Evolutionary conservation across 2,113 vertebrate genomes (phyloP).

Genomic region (Catharus minimus): DNA sequence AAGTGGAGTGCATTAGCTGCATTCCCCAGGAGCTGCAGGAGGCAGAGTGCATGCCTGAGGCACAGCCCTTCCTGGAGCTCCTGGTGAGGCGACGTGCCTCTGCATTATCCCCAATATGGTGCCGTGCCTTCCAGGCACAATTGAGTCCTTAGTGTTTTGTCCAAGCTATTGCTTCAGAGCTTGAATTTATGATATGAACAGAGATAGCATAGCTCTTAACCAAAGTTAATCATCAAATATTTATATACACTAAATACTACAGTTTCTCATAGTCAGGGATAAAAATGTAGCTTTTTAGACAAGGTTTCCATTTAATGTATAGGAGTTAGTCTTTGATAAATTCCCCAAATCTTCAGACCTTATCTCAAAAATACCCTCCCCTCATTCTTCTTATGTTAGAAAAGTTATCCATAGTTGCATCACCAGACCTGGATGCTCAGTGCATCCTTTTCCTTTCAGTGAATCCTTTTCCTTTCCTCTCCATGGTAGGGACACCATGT

Average conservation of each 20-base stretch:
- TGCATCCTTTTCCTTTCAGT: background rate
- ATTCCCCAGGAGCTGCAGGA: background rate
- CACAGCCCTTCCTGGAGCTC: background rate
- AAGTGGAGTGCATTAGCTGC: background rate
- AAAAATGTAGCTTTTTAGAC: slow-evolving; percentile 52
- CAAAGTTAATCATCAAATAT: slow-evolving; percentile 71
- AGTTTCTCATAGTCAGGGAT: slow-evolving; percentile 52
- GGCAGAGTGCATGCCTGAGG: slow-evolving; percentile 24
- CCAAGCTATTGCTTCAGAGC: slow-evolving; percentile 54
- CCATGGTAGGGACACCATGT: background rate
- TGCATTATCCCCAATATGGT: background rate
- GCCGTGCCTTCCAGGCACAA: slow-evolving; percentile 28
- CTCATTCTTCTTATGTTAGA: background rate
- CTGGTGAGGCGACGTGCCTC: background rate
- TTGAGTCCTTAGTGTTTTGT: slow-evolving; percentile 46
- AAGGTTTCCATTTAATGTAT: background rate
- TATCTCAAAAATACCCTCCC: background rate
- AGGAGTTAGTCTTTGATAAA: background rate
- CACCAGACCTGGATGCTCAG: background rate
- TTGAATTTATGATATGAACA: slow-evolving; percentile 48
- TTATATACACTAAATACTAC: slow-evolving; percentile 60
- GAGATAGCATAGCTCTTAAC: slow-evolving; percentile 58
- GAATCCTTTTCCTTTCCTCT: background rate
- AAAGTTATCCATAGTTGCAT: background rate
- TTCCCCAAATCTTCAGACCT: background rate